Conservation (phyloP, 53 echinoderm and acorn worm species). For the Glandiceps talaboti region DNA sequence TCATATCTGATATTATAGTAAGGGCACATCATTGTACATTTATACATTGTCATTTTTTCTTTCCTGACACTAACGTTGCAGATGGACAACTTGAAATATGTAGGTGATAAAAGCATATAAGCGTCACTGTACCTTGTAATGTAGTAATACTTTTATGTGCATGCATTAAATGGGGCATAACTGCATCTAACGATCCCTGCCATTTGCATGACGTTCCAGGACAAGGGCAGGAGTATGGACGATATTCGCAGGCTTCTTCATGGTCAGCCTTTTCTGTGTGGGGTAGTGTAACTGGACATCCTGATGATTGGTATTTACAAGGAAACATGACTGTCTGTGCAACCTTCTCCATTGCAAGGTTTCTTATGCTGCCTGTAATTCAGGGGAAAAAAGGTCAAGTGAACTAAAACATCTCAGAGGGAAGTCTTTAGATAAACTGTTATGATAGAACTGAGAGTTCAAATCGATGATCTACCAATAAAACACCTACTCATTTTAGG, state of each 20-base stretch:
- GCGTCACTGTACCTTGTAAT: conserved; percentile 80
- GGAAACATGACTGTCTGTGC: conserved; percentile 99
- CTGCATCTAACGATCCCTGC: conserved; percentile 91
- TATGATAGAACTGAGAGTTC: too few species aligned
- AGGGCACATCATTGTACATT: too few species aligned
- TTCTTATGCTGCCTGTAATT: conserved; percentile 94
- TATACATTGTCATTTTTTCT: too few species aligned
- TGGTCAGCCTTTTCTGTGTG: conserved; percentile 97
- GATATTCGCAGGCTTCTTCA: conserved; percentile 89
- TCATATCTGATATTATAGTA: too few species aligned
- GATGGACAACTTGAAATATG: too few species aligned
- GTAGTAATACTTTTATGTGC: conserved; percentile 99
- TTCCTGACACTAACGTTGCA: too few species aligned
- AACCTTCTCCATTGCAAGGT: conserved; percentile 97
- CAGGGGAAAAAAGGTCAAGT: too few species aligned
- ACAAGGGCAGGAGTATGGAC: conserved; percentile 97
- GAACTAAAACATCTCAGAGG: too few species aligned
- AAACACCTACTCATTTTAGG: too few species aligned
- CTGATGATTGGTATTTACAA: conserved; percentile 82
- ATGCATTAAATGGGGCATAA: conserved; percentile 93
- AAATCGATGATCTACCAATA: too few species aligned
- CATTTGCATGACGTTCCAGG: conserved; percentile 91
- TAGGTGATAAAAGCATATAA: too few species aligned
- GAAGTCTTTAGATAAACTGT: too few species aligned
- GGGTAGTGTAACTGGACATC: conserved; percentile 79